Evolutionary conservation across 2,888 invertebrate species (phyloP), one percentile per base, ranked within the genome.

Genomic region (Mythimna loreyi): DNA sequence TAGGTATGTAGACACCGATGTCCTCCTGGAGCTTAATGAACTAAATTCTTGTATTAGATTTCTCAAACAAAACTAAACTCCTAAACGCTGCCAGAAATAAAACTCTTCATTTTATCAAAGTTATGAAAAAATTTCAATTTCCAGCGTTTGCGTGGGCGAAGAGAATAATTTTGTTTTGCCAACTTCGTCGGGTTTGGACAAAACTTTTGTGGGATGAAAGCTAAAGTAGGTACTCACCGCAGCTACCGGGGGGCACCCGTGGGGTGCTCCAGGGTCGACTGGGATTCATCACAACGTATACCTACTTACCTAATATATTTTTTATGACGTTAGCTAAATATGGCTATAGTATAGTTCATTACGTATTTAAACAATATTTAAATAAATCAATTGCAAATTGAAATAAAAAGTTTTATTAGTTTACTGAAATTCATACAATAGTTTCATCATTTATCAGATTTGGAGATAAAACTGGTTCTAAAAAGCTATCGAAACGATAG

Each of bases 21-120:
- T n/a, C n/a, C n/a, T n/a, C n/a, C n/a, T n/a, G n/a, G n/a, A n/a
- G n/a, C n/a, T n/a, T n/a, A n/a, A n/a, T n/a, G n/a, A n/a, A n/a
- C n/a, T n/a, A 4, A 25, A 13, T 13, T 30, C n/a, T 21, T 16
- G 36, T 7, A 36, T n/a, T 33, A 60, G 11, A 16, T 25, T 59
- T n/a, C 7, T 16, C 4, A 6, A 8, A 25, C 25, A 19, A 36
- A 60, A 66, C 21, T 49, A 21, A 40, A 33, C 21, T 21, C 7
- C 11, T 30, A 11, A 71, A 30, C 23, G 13, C 40, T 6, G 13
- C 6, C 7, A 19, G 30, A 47, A 40, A 28, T 16, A 13, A 63
- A 72, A 73, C 65, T 73, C 55, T 45, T 19, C 43, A 45, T 52
- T 64, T 64, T 55, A 56, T 55, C 21, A 13, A 6, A 56, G 55